Evolutionary conservation across 2,888 invertebrate genomes (phyloP).

Genomic region (Escarpia spicata): DNA sequence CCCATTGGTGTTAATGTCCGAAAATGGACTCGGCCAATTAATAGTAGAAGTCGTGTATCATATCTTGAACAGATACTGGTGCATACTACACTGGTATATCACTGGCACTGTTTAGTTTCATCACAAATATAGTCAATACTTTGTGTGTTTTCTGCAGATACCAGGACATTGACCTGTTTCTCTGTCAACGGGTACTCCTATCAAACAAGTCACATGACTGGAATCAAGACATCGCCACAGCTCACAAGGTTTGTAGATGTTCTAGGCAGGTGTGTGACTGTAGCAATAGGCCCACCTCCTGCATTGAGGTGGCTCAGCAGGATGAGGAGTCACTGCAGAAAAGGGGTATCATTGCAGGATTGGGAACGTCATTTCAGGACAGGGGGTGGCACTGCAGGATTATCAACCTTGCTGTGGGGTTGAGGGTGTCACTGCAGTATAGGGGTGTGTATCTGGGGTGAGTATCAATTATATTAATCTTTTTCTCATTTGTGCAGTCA

Average conservation of each 20-base stretch:
- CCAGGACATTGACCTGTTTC: conserved; percentile 88
- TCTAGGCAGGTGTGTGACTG: background rate
- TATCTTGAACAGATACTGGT: background rate
- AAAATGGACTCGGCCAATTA: too few relatives aligned
- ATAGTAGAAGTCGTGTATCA: background rate
- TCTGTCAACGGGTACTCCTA: conserved; percentile 67
- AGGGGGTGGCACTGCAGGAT: background rate
- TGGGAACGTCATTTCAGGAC: background rate
- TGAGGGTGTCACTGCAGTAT: background rate
- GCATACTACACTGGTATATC: background rate
- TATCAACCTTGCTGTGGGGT: background rate
- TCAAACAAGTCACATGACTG: conserved; percentile 59
- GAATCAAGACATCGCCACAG: conserved; percentile 62
- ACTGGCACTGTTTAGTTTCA: background rate
- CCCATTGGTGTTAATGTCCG: too few relatives aligned
- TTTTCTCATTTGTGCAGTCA: too few relatives aligned
- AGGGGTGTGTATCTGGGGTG: background rate
- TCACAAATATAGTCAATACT: background rate
- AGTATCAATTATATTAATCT: background rate
- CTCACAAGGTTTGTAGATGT: conserved; percentile 60
- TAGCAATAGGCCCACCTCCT: background rate
- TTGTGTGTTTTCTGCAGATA: conserved; percentile 68
- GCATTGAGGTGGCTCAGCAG: background rate
- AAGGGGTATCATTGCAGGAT: background rate
- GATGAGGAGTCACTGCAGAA: background rate